Base-by-base conservation (phyloP, 2,797 vertebrate species). In the Furcifer pardalis region DNA sequence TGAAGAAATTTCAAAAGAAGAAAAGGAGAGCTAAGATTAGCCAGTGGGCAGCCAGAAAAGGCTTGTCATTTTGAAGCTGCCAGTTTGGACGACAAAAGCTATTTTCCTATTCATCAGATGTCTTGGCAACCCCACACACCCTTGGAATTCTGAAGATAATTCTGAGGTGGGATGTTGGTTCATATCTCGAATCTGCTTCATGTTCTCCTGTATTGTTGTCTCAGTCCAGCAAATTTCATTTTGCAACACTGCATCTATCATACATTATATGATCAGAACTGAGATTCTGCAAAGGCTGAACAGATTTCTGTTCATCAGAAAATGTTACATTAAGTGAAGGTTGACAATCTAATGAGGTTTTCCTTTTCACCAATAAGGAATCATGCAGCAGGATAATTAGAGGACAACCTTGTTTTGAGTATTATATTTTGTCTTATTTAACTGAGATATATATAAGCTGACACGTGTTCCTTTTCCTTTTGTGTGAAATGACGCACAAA, bases 1-100 rank as follows among this genome's bases (percentile, higher is more conserved):
- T 93, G 92, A 89, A 89, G 87, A 30, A 92, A 91, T 92, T 96
- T 92, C 88, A 93, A 89, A 95, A 92, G 83, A 92, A 91, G 90
- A 87, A 89, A 92, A 94, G 81, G 81, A 72, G 87, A 90, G 86
- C 83, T 80, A 76, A 52, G 89, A 25, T 80, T 80, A 40, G 68
- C 69, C 1, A 7, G 23, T 86, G 81, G 88, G 86, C 85, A 87
- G 78, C 83, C 90, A 89, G 74, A 92, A 93, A 93, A 86, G 89
- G 75, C 87, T 88, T 93, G 91, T 89, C 88, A 25, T 84, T 94
- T 90, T 91, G 75, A 90, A 81, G 17, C 76, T 77, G 81, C 90
- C 90, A 82, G 77, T 40, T 52, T 88, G 88, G 86, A 79, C 35
- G 74, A 89, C 87, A 83, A 88, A 92, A 84, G 88, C 69, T 85